These are phyloP conservation scores for Invenusta paracnida DNA, from an alignment of 2,888 invertebrate genomes.

Conservation along the genomic window DNA sequence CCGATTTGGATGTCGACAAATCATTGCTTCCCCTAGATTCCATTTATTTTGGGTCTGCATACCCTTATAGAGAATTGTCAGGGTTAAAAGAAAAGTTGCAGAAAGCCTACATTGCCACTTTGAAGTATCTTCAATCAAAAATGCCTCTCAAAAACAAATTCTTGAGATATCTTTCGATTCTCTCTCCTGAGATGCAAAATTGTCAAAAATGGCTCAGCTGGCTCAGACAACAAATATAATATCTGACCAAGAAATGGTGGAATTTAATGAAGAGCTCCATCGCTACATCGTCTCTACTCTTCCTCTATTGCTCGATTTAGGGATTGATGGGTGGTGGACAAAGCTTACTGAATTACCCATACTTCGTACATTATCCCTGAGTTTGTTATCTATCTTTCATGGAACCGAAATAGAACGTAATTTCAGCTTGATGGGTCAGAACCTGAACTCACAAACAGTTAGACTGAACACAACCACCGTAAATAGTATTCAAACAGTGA, in stretches of 20 bases:
- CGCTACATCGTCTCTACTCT: slow-evolving; percentile 6
- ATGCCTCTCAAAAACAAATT: slow-evolving; percentile 25
- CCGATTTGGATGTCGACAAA: no score
- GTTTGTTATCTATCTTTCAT: no score
- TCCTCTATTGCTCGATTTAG: not conserved
- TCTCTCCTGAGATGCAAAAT: slow-evolving; percentile 17
- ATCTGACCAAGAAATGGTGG: slow-evolving; percentile 9
- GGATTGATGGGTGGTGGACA: slow-evolving; percentile 9
- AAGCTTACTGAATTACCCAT: not conserved
- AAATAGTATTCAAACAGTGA: no score
- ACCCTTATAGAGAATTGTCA: not conserved
- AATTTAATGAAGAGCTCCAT: slow-evolving; percentile 11
- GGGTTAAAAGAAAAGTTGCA: slow-evolving; percentile 9
- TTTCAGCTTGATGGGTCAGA: no score
- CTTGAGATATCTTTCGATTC: slow-evolving; percentile 13
- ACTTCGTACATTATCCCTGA: no score
- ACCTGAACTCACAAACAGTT: no score
- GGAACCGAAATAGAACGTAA: no score
- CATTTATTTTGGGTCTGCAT: no score
- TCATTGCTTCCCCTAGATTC: no score
- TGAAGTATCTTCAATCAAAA: not conserved
- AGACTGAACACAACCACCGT: no score
- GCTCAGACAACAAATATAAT: slow-evolving; percentile 26
- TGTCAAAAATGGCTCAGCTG: not conserved
- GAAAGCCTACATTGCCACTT: slow-evolving; percentile 21